Conservation (phyloP, 2,797 vertebrate genomes). For the Hozukius guyotensis region DNA sequence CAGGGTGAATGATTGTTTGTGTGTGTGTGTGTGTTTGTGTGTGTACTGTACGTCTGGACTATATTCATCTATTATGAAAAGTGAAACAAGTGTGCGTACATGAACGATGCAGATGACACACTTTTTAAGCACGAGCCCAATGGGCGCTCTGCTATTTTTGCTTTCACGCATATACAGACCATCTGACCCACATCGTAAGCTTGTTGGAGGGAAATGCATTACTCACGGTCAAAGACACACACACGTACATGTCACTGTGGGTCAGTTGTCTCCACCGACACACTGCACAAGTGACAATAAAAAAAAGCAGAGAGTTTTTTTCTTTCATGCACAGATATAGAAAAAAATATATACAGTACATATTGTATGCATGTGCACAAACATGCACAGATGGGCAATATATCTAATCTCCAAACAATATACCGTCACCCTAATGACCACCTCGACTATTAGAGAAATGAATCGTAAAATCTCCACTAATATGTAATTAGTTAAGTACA, state of each 20-base stretch:
- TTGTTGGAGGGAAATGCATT: constrained; percentile 58
- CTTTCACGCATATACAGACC: constrained; percentile 44
- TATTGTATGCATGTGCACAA: neutral
- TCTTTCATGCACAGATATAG: neutral
- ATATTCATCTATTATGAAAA: constrained; percentile 30
- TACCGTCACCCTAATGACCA: neutral
- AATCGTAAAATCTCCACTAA: neutral
- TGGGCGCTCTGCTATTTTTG: constrained; percentile 59
- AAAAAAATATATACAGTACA: neutral
- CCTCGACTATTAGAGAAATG: neutral
- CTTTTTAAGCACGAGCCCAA: constrained; percentile 42
- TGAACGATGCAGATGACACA: constrained; percentile 56
- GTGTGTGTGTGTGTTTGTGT: neutral
- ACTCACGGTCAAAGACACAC: constrained; percentile 64
- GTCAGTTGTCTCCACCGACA: constrained; percentile 48
- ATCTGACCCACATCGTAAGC: constrained; percentile 63
- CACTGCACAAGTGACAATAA: neutral
- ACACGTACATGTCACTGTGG: constrained; percentile 69
- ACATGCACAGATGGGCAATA: neutral
- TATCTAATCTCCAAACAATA: neutral
- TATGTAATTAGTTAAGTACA: constrained; percentile 5
- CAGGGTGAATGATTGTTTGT: constrained; percentile 5
- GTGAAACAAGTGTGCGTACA: constrained; percentile 43
- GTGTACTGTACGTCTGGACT: constrained; percentile 30
- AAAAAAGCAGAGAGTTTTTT: neutral